Percentiles rank a stretch among this genome's conserved stretches.
Conservation (phyloP, 2,888 invertebrate species). For the Patella depressa region DNA sequence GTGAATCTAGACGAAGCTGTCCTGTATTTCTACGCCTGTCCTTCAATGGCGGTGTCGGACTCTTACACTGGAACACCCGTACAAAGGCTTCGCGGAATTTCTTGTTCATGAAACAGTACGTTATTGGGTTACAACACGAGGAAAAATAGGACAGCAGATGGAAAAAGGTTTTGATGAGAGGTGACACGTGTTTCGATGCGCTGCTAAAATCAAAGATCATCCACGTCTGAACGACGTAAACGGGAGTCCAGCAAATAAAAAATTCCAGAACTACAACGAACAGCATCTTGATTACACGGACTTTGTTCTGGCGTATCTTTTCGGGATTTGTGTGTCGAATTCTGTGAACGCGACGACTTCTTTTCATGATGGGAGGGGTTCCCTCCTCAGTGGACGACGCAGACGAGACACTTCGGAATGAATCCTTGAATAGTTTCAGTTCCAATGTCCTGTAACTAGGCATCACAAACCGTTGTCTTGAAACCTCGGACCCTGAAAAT, state of each 20-base stretch:
- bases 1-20: slow-evolving; percentile 8
- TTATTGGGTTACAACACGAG: slow-evolving; percentile 89
- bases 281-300: slow-evolving; percentile 79
- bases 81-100: slow-evolving; percentile 88
- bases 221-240: slow-evolving; percentile 84
- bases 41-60: slow-evolving; percentile 26
- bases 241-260: slow-evolving; percentile 91
- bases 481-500: background rate
- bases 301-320: slow-evolving; percentile 79
- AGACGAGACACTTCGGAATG: slow-evolving; percentile 36
- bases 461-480: slow-evolving; percentile 27
- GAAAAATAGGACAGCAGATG: slow-evolving; percentile 86
- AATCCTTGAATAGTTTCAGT: slow-evolving; percentile 37
- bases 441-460: slow-evolving; percentile 41
- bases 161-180: slow-evolving; percentile 76
- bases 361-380: slow-evolving; percentile 69
- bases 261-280: slow-evolving; percentile 90
- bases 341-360: slow-evolving; percentile 21
- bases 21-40: slow-evolving; percentile 28
- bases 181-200: slow-evolving; percentile 67
- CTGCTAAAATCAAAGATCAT: slow-evolving; percentile 81
- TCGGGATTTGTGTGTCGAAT: slow-evolving; percentile 79
- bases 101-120: slow-evolving; percentile 91
- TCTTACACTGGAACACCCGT: slow-evolving; percentile 79
- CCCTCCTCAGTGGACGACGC: slow-evolving; percentile 34